Percentiles rank a stretch among this genome's conserved stretches.
These are phyloP conservation scores for Solea senegalensis DNA, from an alignment of 2,113 vertebrate species.

Conservation along the genomic window DNA sequence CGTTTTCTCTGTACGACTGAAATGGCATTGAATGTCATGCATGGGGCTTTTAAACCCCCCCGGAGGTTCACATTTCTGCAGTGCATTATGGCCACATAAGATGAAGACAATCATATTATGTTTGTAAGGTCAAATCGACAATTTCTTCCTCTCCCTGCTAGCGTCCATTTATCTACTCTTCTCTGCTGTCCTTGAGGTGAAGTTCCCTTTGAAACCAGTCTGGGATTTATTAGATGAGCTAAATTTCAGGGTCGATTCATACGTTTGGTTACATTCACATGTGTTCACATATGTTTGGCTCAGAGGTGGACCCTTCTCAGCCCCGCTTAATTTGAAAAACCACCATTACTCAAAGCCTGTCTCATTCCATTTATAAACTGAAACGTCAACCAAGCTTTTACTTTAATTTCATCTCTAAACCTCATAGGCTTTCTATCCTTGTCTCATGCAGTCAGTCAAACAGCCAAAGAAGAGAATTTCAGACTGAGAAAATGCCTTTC, in stretches of 20 bases:
- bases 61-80: conserved; percentile 42
- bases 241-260: conserved; percentile 28
- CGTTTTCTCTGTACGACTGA: conserved; percentile 26
- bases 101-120: conserved; percentile 50
- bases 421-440: conserved; percentile 39
- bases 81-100: conserved; percentile 54
- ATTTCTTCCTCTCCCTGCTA: conserved; percentile 3
- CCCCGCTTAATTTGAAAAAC: conserved; percentile 48
- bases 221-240: conserved; percentile 55
- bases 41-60: conserved; percentile 44
- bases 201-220: conserved; percentile 51
- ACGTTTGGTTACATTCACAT: conserved; percentile 47
- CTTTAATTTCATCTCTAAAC: conserved; percentile 54
- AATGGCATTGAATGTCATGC: conserved; percentile 63
- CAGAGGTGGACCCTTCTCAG: conserved; percentile 31
- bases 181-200: conserved; percentile 38
- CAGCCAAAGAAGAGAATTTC: conserved; percentile 34
- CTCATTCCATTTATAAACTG: conserved; percentile 60
- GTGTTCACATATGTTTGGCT: conserved; percentile 58
- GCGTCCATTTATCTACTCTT: conserved; percentile 26
- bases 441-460: conserved; percentile 52
- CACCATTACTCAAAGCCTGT: conserved; percentile 58
- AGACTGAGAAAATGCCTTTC: conserved; percentile 43
- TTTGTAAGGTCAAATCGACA: conserved; percentile 43
- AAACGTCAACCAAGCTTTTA: conserved; percentile 50